These are phyloP conservation scores for Scaptodrosophila lebanonensis DNA, from an alignment of 1,140 invertebrate genomes.

Conservation along the genomic window DNA sequence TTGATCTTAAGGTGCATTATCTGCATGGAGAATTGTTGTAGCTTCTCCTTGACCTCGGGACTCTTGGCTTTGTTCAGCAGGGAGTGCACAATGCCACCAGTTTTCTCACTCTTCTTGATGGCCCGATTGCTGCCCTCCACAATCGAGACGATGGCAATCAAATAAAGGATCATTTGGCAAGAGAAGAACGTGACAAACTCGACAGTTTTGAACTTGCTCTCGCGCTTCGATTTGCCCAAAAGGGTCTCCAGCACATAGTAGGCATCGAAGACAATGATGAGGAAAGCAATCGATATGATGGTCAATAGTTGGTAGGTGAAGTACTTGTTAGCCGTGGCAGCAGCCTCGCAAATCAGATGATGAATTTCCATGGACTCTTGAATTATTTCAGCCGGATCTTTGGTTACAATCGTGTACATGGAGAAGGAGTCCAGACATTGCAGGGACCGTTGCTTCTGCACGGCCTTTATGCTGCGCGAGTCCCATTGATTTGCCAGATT, in stretches of 20 bases:
- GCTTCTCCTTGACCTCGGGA: slow-evolving; percentile 63
- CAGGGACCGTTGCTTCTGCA: slow-evolving; percentile 62
- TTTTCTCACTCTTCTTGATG: slow-evolving; percentile 76
- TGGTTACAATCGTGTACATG: slow-evolving; percentile 73
- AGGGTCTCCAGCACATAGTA: slow-evolving; percentile 75
- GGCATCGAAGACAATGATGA: slow-evolving; percentile 75
- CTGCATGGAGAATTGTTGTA: slow-evolving; percentile 74
- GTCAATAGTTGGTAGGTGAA: slow-evolving; percentile 73
- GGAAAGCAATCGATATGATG: slow-evolving; percentile 72
- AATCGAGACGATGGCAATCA: slow-evolving; percentile 72
- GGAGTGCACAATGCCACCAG: slow-evolving; percentile 66
- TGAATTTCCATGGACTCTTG: slow-evolving; percentile 77
- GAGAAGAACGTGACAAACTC: slow-evolving; percentile 75
- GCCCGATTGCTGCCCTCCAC: slow-evolving; percentile 73
- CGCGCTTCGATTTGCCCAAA: slow-evolving; percentile 67
- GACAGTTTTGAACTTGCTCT: slow-evolving; percentile 71
- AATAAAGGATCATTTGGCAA: slow-evolving; percentile 72
- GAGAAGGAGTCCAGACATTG: slow-evolving; percentile 70
- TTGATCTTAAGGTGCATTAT: slow-evolving; percentile 72
- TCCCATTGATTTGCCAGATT: slow-evolving; percentile 71
- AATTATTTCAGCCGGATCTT: slow-evolving; percentile 70
- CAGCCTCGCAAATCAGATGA: slow-evolving; percentile 73
- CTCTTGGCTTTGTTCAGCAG: slow-evolving; percentile 69
- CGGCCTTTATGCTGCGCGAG: slow-evolving; percentile 43
- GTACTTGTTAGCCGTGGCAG: slow-evolving; percentile 73